Conservation (phyloP, 2,888 invertebrate genomes). For the Caradrina clavipalpis region DNA sequence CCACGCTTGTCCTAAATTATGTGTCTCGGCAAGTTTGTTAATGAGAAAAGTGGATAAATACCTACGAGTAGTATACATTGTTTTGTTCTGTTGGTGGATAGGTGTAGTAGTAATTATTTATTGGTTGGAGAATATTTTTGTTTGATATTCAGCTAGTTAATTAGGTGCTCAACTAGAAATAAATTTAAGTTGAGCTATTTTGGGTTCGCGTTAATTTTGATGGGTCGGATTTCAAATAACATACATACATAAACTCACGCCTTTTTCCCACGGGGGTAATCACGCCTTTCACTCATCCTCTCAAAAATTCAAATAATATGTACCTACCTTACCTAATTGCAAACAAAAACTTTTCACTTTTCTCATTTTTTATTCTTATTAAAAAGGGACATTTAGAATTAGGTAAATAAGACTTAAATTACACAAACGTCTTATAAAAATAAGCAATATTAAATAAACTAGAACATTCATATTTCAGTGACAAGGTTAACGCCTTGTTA, state of each 20-base stretch:
- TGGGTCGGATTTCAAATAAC: too few species aligned
- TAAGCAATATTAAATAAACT: constrained; percentile 31
- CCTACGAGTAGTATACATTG: too few species aligned
- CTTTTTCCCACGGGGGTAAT: too few species aligned
- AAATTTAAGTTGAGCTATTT: too few species aligned
- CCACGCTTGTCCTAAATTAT: constrained; percentile 47
- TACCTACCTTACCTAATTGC: too few species aligned
- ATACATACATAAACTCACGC: too few species aligned
- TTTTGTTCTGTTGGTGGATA: not conserved
- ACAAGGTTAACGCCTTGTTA: constrained; percentile 32
- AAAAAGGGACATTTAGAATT: constrained; percentile 8
- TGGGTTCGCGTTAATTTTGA: too few species aligned
- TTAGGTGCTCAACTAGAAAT: too few species aligned
- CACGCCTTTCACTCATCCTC: too few species aligned
- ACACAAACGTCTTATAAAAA: constrained; percentile 20
- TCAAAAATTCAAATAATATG: too few species aligned
- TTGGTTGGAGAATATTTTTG: not conserved
- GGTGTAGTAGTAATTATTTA: not conserved
- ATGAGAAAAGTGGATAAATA: not conserved
- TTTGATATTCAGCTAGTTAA: not conserved
- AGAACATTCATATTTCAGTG: constrained; percentile 16
- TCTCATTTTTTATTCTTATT: too few species aligned
- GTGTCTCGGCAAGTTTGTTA: constrained; percentile 3
- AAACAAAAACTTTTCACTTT: not conserved
- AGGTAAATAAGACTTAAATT: constrained; percentile 17